phyloP scores from a whole-genome alignment of 2,113 vertebrate species.

The Spea multiplicata region DNA sequence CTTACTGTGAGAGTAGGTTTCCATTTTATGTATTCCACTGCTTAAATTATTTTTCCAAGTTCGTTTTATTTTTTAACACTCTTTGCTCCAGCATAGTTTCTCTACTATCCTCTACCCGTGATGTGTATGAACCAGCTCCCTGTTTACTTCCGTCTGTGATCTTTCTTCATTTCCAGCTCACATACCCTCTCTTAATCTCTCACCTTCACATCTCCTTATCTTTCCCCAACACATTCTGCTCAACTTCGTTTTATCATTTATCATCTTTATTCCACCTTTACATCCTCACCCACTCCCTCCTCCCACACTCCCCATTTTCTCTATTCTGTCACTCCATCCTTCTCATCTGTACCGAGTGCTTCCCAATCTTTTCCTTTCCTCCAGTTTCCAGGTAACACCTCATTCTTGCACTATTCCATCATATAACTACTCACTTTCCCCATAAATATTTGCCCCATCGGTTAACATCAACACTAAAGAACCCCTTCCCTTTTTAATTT shows the following conservation, averaged over 20 bases:
- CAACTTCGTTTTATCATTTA: constrained; percentile 27
- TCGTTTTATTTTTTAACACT: too few relatives aligned
- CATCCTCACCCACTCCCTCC: not conserved
- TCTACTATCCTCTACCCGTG: too few relatives aligned
- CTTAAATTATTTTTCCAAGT: too few relatives aligned
- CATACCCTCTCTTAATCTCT: constrained; percentile 42
- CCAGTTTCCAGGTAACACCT: not conserved
- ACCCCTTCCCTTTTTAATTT: not conserved
- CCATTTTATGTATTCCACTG: too few relatives aligned
- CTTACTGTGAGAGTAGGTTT: too few relatives aligned
- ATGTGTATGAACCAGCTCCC: too few relatives aligned
- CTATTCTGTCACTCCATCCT: constrained; percentile 36
- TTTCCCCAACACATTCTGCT: constrained; percentile 20
- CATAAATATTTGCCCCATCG: not conserved
- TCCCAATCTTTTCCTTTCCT: not conserved
- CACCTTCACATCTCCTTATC: constrained; percentile 49
- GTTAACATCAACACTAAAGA: too few relatives aligned
- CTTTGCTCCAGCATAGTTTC: too few relatives aligned
- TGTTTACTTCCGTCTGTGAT: constrained; percentile 29
- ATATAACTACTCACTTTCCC: not conserved
- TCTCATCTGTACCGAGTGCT: not conserved
- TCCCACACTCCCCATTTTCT: constrained; percentile 14
- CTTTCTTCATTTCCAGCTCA: constrained; percentile 37
- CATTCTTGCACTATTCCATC: not conserved
- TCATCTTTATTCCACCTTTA: constrained; percentile 3